Conservation (phyloP, 2,797 vertebrate species). For the Coregonus suidteri region DNA sequence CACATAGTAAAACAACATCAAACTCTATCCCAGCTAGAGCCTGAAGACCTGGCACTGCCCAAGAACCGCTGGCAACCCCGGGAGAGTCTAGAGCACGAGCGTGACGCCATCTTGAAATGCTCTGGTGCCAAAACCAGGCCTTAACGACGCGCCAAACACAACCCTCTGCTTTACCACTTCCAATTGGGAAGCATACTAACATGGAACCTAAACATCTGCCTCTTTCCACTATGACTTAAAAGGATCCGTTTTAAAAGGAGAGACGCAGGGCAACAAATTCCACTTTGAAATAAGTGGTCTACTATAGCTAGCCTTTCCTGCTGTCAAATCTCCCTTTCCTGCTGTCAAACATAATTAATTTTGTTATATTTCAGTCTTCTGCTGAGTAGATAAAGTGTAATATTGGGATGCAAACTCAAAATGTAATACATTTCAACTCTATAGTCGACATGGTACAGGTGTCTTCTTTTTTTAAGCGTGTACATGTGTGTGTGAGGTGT, state of each 20-base stretch:
- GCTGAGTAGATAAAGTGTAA: too few species aligned
- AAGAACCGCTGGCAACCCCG: conserved; percentile 23
- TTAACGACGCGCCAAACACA: conserved; percentile 29
- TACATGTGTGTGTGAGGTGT: too few species aligned
- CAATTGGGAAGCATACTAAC: neutral
- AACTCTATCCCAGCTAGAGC: conserved; percentile 19
- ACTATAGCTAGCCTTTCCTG: too few species aligned
- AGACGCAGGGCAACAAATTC: neutral
- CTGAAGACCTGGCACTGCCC: conserved; percentile 15
- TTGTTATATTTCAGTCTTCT: too few species aligned
- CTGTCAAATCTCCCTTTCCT: too few species aligned
- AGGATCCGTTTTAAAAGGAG: too few species aligned
- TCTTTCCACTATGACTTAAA: neutral
- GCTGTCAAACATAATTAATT: too few species aligned
- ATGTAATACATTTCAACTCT: too few species aligned
- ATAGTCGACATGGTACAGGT: too few species aligned
- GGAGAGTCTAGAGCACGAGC: conserved; percentile 10
- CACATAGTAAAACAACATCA: conserved; percentile 38
- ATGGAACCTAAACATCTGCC: neutral
- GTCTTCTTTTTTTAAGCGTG: too few species aligned
- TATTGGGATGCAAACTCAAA: too few species aligned
- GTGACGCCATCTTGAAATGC: conserved; percentile 37
- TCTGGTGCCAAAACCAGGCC: conserved; percentile 15
- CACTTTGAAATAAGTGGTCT: too few species aligned
- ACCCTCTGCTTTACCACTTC: neutral